These are phyloP conservation scores for Drosophila simulans DNA, from an alignment of 1,140 invertebrate genomes.

Conservation along the genomic window DNA sequence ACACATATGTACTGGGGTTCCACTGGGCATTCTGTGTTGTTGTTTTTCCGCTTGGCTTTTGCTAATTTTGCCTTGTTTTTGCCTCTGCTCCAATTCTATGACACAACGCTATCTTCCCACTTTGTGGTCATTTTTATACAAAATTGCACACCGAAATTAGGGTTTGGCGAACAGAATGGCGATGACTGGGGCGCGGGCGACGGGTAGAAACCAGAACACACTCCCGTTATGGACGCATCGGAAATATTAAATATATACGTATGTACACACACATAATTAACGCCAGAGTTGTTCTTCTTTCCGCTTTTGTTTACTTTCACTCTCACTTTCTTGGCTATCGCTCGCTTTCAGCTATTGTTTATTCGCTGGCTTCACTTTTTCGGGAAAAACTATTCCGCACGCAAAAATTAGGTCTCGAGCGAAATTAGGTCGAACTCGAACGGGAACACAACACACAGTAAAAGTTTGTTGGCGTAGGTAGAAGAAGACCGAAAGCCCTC, in stretches of 20 bases:
- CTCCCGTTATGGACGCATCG: conserved; percentile 54
- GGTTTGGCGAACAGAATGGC: conserved; percentile 6
- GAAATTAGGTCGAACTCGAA: conserved; percentile 73
- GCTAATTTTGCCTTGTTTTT: conserved; percentile 55
- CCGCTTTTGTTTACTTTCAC: conserved; percentile 36
- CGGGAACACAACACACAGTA: conserved; percentile 78
- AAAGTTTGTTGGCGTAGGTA: conserved; percentile 80
- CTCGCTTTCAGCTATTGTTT: conserved; percentile 49
- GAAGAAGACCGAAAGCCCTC: conserved; percentile 76
- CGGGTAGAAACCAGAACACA: conserved; percentile 21
- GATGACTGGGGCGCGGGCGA: neutral
- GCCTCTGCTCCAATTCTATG: conserved; percentile 76
- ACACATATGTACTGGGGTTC: conserved; percentile 29
- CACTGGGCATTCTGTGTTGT: conserved; percentile 35
- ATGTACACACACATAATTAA: conserved; percentile 8
- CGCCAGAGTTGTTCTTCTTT: conserved; percentile 31
- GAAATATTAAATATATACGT: conserved; percentile 41
- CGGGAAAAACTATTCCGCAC: conserved; percentile 73
- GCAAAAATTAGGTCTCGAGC: conserved; percentile 79
- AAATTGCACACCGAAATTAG: conserved; percentile 52
- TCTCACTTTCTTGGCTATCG: conserved; percentile 39
- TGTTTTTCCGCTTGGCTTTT: conserved; percentile 41
- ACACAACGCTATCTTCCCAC: conserved; percentile 53
- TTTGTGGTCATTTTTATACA: conserved; percentile 58
- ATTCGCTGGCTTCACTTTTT: conserved; percentile 69